Evolutionary conservation across 2,888 invertebrate species (phyloP).

Genomic region (Drosophila mimica): DNA sequence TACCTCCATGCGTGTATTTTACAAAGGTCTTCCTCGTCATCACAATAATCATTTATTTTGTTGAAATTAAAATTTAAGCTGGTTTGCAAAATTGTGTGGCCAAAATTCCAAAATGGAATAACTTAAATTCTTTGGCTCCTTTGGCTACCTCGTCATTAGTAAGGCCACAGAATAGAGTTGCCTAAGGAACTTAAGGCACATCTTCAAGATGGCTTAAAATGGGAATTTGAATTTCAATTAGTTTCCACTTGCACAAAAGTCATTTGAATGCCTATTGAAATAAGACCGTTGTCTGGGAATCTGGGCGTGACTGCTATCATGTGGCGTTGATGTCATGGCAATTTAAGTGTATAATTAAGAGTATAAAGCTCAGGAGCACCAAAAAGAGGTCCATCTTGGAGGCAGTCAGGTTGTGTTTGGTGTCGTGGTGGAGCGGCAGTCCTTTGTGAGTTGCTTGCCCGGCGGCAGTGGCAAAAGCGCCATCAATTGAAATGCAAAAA

Average conservation of each 20-base stretch:
- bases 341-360: conserved; percentile 76
- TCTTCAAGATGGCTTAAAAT: conserved; percentile 46
- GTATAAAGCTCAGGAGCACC: conserved; percentile 31
- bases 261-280: conserved; percentile 40
- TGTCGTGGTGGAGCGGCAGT: conserved; percentile 1
- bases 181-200: conserved; percentile 16
- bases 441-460: conserved; percentile 44
- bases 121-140: conserved; percentile 7
- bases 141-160: conserved; percentile 17
- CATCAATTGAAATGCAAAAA: conserved; percentile 77
- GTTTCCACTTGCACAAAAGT: conserved; percentile 50
- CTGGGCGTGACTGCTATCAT: conserved; percentile 31
- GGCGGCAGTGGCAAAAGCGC: conserved; percentile 27
- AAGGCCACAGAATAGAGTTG: conserved; percentile 8
- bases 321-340: conserved; percentile 62
- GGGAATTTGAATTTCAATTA: conserved; percentile 73
- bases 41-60: conserved; percentile 2
- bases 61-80: conserved; percentile 20
- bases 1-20: neutral
- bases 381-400: conserved; percentile 37
- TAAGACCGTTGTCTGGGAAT: conserved; percentile 10
- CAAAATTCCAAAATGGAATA: conserved; percentile 49
- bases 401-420: conserved; percentile 7
- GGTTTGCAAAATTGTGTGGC: conserved; percentile 1
- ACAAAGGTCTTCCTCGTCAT: neutral